A percentile compares a stretch with the other conserved stretches of the same genome.
Conservation (phyloP, 2,888 invertebrate species). For the Anodontia alba region DNA sequence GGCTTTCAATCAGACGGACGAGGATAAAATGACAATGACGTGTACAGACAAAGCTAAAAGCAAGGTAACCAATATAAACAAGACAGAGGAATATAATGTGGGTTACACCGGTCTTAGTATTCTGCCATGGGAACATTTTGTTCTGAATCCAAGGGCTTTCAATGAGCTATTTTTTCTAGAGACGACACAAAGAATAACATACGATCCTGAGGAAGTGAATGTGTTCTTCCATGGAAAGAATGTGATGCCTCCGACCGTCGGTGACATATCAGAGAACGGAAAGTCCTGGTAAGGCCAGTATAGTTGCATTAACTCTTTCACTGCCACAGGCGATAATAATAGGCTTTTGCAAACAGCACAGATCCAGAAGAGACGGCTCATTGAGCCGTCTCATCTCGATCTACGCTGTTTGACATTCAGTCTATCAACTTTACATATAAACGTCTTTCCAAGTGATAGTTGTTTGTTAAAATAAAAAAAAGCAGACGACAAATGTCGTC, state of each 20-base stretch:
- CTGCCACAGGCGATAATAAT: no score
- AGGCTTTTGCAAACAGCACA: no score
- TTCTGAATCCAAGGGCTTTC: slow-evolving; percentile 65
- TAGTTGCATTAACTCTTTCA: no score
- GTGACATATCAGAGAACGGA: slow-evolving; percentile 72
- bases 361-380: no score
- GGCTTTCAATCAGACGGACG: slow-evolving; percentile 51
- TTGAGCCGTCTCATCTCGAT: no score
- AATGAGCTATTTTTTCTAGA: slow-evolving; percentile 70
- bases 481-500: no score
- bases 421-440: no score
- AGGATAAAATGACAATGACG: slow-evolving; percentile 54
- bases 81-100: slow-evolving; percentile 58
- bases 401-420: no score
- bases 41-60: slow-evolving; percentile 35
- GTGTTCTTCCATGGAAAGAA: slow-evolving; percentile 75
- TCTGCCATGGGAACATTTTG: slow-evolving; percentile 76
- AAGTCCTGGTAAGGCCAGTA: slow-evolving; percentile 74
- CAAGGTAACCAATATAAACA: slow-evolving; percentile 47
- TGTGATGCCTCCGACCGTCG: slow-evolving; percentile 72
- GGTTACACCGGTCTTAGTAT: slow-evolving; percentile 67
- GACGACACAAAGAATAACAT: slow-evolving; percentile 68
- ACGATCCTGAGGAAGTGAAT: slow-evolving; percentile 73
- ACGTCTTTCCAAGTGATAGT: no score
- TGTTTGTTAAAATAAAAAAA: no score